A percentile compares a stretch with the other conserved stretches of the same genome.
Conservation (phyloP, 2,113 vertebrate genomes). For the Xiphophorus hellerii region DNA sequence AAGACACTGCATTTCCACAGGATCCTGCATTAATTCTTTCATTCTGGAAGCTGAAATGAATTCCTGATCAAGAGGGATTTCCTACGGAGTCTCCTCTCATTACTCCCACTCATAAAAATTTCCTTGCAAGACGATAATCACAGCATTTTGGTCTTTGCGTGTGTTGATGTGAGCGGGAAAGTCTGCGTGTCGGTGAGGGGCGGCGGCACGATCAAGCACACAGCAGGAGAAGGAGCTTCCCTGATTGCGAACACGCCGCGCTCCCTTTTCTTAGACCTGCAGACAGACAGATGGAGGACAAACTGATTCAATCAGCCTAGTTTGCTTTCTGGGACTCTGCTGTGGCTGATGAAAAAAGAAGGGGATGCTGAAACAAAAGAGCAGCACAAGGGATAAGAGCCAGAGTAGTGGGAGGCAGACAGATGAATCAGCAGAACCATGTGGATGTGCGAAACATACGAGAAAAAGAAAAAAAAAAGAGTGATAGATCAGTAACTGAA, state of each 20-base stretch:
- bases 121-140: slow-evolving; percentile 43
- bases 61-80: slow-evolving; percentile 56
- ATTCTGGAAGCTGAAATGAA: slow-evolving; percentile 17
- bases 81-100: slow-evolving; percentile 61
- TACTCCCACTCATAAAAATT: slow-evolving; percentile 46
- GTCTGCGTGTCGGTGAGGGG: slow-evolving; percentile 28
- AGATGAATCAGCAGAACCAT: slow-evolving; percentile 15
- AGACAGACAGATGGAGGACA: slow-evolving; percentile 51
- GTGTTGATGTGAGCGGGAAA: slow-evolving; percentile 19
- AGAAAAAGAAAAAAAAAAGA: not conserved
- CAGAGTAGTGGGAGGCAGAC: slow-evolving; percentile 3
- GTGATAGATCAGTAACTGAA: not conserved
- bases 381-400: slow-evolving; percentile 17
- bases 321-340: slow-evolving; percentile 47
- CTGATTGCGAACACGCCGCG: slow-evolving; percentile 59
- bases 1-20: not conserved
- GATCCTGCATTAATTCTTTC: slow-evolving; percentile 3
- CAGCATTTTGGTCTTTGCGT: slow-evolving; percentile 35
- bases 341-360: slow-evolving; percentile 44
- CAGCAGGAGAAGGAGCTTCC: slow-evolving; percentile 46
- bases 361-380: slow-evolving; percentile 37
- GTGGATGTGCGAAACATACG: not conserved
- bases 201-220: slow-evolving; percentile 47
- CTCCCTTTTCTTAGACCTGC: slow-evolving; percentile 31
- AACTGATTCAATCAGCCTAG: slow-evolving; percentile 57